Base-by-base conservation (phyloP, 1,140 invertebrate genomes). In the Microvelia longipes region DNA sequence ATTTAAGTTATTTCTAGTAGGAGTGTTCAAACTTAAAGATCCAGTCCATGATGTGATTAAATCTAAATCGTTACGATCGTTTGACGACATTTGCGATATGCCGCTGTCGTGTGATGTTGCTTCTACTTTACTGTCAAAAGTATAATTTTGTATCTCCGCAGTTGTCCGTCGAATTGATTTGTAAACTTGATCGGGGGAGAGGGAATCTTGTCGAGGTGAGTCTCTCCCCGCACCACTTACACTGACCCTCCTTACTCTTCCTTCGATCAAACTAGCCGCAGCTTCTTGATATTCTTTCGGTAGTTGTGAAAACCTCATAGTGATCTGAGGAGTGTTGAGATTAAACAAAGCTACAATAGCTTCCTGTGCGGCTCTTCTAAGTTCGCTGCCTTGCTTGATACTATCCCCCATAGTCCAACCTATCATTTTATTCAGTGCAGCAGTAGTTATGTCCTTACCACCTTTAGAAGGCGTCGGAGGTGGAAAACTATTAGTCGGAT, bases 111-210 rank as follows among this genome's bases (percentile, higher is more conserved):
- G 91, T 50, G 90, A 93, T 13, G 90, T 90, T 66, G 90, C 90
- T 2, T 77, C 75, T 65, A 82, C 80, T 79, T 82, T 74, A 74
- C 78, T 70, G 77, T 88, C 88, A 74, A 88, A 89, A 76, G 87
- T 90, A 74, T 92, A 92, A 80, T 90, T 93, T 75, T 93, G 90
- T 78, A 98, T 97, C 82, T 97, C 94, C 25, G 91, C 92, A 1
- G 94, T 93, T 61, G 94, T 96, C 77, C 90, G 89, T 70, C 91
- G 84, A 68, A 97, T 86, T 70, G 91, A 93, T 76, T 87, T 73
- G 84, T 83, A 70, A 71, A 72, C 70, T 67, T 73, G 67, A 75
- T 72, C 67, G 76, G 71, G 66, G 74, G 74, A 68, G 61, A 75
- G 25, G 5, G 62, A 24, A 26, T 68, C 28, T 73, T 65, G 65